phyloP scores from a whole-genome alignment of 2,797 vertebrate species.

The Premnoplex brunnescens region DNA sequence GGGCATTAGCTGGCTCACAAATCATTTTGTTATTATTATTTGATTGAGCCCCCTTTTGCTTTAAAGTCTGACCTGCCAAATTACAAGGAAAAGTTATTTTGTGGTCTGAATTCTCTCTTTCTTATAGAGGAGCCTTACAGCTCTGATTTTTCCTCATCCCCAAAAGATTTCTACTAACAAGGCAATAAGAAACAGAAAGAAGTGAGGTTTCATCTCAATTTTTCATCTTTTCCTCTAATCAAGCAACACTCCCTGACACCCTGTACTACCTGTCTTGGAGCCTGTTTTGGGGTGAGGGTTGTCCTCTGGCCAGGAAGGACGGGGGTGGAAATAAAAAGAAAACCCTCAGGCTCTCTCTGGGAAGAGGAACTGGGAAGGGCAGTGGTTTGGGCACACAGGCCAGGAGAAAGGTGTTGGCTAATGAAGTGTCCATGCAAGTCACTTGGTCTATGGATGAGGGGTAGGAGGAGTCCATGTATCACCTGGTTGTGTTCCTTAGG shows the following conservation, averaged over 20 bases:
- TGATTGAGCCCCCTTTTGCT: not conserved
- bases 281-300: constrained; percentile 3
- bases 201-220: not conserved
- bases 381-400: not conserved
- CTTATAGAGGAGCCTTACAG: not conserved
- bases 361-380: constrained; percentile 1
- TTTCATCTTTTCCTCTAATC: constrained; percentile 24
- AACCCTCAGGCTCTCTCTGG: not conserved
- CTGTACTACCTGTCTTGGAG: constrained; percentile 33
- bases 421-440: not conserved
- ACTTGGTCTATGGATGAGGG: not conserved
- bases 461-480: not conserved
- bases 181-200: not conserved
- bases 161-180: not conserved
- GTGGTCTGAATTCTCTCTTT: not conserved
- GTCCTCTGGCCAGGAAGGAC: constrained; percentile 17
- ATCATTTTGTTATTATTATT: not conserved
- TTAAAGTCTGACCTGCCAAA: not conserved
- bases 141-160: not conserved
- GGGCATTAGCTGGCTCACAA: not conserved
- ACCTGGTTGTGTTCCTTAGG: not conserved
- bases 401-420: not conserved
- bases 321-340: constrained; percentile 15
- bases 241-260: not conserved
- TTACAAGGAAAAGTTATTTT: not conserved